A percentile compares a stretch with the other conserved stretches of the same genome.
Evolutionary conservation across 1,140 invertebrate species (phyloP).

Genomic region (Medauroidea extradentata): DNA sequence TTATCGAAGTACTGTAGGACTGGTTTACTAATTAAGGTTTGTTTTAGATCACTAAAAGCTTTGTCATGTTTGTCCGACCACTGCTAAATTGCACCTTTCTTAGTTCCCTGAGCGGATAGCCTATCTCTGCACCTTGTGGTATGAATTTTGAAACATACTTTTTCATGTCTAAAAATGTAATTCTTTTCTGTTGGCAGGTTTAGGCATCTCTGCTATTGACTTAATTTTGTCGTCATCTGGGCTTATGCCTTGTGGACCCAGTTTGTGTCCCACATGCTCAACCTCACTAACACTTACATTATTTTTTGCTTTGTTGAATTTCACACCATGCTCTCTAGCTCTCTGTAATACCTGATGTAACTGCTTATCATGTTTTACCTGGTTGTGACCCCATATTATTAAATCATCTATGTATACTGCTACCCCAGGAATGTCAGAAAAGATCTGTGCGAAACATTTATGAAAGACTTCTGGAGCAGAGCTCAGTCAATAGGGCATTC

Average conservation of each 20-base stretch:
- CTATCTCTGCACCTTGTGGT: slow-evolving; percentile 8
- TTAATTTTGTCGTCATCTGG: slow-evolving; percentile 31
- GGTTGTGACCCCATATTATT: too few relatives aligned
- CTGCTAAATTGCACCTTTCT: too few relatives aligned
- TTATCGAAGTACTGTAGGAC: too few relatives aligned
- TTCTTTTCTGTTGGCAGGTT: slow-evolving; percentile 17
- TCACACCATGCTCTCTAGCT: slow-evolving; percentile 24
- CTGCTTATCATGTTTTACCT: slow-evolving; percentile 14
- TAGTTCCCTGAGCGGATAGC: too few relatives aligned
- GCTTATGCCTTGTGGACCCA: slow-evolving; percentile 34
- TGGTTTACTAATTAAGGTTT: too few relatives aligned
- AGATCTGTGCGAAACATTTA: too few relatives aligned
- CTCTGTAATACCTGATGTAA: slow-evolving; percentile 22
- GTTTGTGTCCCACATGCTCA: slow-evolving; percentile 38
- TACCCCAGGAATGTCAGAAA: too few relatives aligned
- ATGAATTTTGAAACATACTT: slow-evolving; percentile 18
- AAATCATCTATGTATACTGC: too few relatives aligned
- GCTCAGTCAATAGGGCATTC: too few relatives aligned
- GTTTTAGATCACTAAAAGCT: too few relatives aligned
- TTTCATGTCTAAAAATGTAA: slow-evolving; percentile 14
- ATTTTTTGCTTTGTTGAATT: slow-evolving; percentile 31
- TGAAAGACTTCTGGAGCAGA: too few relatives aligned
- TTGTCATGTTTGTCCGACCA: too few relatives aligned
- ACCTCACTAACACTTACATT: slow-evolving; percentile 21
- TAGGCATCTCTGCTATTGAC: slow-evolving; percentile 32